phyloP scores from a whole-genome alignment of 2,797 vertebrate species.

The Enteromius thamalakanensis region DNA sequence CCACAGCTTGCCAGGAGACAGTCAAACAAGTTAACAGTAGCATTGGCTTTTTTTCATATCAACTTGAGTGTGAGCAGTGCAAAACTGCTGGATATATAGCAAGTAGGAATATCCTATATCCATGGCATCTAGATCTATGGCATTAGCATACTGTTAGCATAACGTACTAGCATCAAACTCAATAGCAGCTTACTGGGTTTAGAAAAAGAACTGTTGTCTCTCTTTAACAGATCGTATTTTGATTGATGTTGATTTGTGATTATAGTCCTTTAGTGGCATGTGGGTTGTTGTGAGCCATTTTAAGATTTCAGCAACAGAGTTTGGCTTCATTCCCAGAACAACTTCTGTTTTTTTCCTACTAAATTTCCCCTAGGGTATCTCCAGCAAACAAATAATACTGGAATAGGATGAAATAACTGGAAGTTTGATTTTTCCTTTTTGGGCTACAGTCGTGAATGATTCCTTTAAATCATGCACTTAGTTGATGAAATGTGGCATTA shows the following conservation, averaged over 20 bases:
- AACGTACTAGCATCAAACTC: background rate
- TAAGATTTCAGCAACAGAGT: slow-evolving; percentile 65
- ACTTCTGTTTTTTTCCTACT: slow-evolving; percentile 58
- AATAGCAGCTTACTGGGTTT: background rate
- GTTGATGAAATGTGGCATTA: background rate
- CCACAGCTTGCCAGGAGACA: background rate
- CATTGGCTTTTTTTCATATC: background rate
- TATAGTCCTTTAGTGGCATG: slow-evolving; percentile 58
- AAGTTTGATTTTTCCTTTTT: background rate
- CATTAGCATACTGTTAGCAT: background rate
- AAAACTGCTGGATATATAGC: background rate
- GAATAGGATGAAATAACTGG: slow-evolving; percentile 58
- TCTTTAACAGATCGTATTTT: background rate
- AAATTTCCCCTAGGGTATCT: slow-evolving; percentile 44
- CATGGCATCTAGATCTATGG: too few relatives aligned
- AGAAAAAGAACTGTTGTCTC: background rate
- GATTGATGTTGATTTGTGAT: slow-evolving; percentile 12
- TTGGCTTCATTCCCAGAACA: slow-evolving; percentile 72
- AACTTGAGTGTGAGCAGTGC: background rate
- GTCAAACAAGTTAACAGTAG: background rate
- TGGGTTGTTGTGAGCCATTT: slow-evolving; percentile 64
- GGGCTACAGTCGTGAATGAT: background rate
- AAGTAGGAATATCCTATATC: background rate
- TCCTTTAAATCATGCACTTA: background rate
- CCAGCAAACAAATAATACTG: slow-evolving; percentile 62